Conservation (phyloP, 2,888 invertebrate species). For the Sepiola atlantica region DNA sequence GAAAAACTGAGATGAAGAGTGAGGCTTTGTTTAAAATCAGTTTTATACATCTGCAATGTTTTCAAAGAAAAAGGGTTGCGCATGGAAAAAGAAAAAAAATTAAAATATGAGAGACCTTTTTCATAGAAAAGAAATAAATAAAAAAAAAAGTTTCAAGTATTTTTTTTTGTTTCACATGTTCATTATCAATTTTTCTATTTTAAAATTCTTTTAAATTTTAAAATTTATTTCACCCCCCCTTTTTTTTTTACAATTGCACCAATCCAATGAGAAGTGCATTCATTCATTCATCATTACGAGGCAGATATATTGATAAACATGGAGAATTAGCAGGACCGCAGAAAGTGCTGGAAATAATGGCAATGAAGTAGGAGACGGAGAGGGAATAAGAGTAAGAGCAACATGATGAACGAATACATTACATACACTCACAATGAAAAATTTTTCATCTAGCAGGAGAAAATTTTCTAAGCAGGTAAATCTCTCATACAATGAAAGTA, state of each 20-base stretch:
- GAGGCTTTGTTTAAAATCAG: constrained; percentile 24
- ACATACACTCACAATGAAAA: constrained; percentile 6
- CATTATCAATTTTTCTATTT: constrained; percentile 32
- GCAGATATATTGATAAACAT: constrained; percentile 16
- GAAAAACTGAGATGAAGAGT: constrained; percentile 22
- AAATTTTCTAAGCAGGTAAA: constrained; percentile 32
- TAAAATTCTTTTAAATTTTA: not conserved
- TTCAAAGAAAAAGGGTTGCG: not conserved
- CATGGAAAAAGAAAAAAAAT: not conserved
- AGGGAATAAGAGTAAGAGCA: not conserved
- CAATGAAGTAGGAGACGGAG: not conserved
- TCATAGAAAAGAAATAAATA: constrained; percentile 24
- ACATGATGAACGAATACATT: constrained; percentile 18
- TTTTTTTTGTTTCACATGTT: not conserved
- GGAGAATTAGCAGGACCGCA: not conserved
- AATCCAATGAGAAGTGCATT: constrained; percentile 22
- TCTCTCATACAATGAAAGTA: constrained; percentile 32
- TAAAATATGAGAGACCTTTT: not conserved
- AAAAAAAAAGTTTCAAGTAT: not conserved
- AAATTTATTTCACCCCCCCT: not conserved
- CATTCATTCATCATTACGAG: not conserved
- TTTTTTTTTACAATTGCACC: not conserved
- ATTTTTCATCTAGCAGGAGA: constrained; percentile 12
- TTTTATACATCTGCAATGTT: constrained; percentile 32
- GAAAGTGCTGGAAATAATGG: constrained; percentile 32